Base-by-base conservation (phyloP, 2,888 invertebrate genomes). In the Dryococelus australis region DNA sequence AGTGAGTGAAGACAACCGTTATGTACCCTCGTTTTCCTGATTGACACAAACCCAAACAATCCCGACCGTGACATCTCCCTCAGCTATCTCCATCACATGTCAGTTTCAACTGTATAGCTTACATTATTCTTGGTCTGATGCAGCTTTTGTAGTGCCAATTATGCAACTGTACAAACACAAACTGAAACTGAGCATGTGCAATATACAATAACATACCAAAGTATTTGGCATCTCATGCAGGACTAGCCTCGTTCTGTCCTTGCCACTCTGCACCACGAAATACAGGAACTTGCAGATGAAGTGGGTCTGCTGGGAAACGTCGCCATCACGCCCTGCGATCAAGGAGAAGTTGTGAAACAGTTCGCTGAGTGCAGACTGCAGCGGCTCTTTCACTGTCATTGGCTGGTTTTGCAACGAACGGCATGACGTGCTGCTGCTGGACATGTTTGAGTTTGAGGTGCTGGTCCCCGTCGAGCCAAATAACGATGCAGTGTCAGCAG, bases 221-320 rank as follows among this genome's bases (percentile, higher is more conserved):
- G 95, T 95, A 90, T 94, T 94, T 0, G 97, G 97, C 94, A 97
- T 95, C 89, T 96, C 95, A 86, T 96, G 96, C 85, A 97, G 92
- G 13, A 97, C 95, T 12, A 96, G 93, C 87, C 95, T 80, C 16
- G 96, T 94, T 90, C 95, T 94, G 86, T 96, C 96, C 86, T 95
- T 95, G 0, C 97, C 97, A 92, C 96, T 96, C 90, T 96, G 95
- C 0, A 97, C 97, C 84, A 96, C 93, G 89, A 95, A 94, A 86
- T 95, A 94, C 65, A 97, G 93, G 91, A 97, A 96, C 91, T 97
- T 95, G 90, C 96, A 95, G 87, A 97, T 96, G 91, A 97, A 97
- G 91, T 97, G 95, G 0, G 97, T 96, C 91, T 97, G 97, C 86
- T 97, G 97, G 0, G 97, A 96, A 0, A 97, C 94, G 90, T 96